Evolutionary conservation across 2,797 vertebrate genomes (phyloP), one percentile per base, ranked within the genome.

Genomic region (Alosa sapidissima): DNA sequence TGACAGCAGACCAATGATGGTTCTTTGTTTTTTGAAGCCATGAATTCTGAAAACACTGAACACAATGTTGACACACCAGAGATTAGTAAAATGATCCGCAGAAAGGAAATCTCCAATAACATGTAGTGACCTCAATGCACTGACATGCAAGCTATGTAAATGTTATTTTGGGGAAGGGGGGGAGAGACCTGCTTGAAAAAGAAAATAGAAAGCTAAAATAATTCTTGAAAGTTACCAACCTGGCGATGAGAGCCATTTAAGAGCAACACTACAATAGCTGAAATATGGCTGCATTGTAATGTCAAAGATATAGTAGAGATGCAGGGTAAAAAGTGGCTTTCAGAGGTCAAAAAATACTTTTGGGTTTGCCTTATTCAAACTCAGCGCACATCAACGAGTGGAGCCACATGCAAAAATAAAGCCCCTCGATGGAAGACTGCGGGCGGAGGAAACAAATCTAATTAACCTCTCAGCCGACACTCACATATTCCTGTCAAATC

Each of bases 391-490:
- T 36, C 19, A 41, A 45, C 0, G 41, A 78, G 72, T 47, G 72
- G 16, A 78, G 72, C 11, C 5, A 16, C 72, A 78, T 78, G 36
- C 36, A 82, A 83, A 84, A 87, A 78, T 47, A 47, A 78, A 78
- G 36, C 72, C 72, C 72, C 81, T 75, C 72, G 21, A 36, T 47
- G 72, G 36, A 78, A 87, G 83, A 65, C 87, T 84, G 81, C 52
- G 82, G 84, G 84, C 82, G 82, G 84, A 85, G 84, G 68, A 86
- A 84, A 84, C 72, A 78, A 78, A 82, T 83, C 81, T 86, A 88
- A 88, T 87, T 88, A 88, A 87, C 86, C 86, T 87, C 84, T 45
- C 55, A 87, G 82, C 86, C 82, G 60, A 81, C 55, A 84, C 81
- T 68, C 21, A 81, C 83, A 85, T 58, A 82, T 81, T 48, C 36